These are phyloP conservation scores for Andrena trimmerana DNA, from an alignment of 2,888 invertebrate genomes.

Conservation along the genomic window DNA sequence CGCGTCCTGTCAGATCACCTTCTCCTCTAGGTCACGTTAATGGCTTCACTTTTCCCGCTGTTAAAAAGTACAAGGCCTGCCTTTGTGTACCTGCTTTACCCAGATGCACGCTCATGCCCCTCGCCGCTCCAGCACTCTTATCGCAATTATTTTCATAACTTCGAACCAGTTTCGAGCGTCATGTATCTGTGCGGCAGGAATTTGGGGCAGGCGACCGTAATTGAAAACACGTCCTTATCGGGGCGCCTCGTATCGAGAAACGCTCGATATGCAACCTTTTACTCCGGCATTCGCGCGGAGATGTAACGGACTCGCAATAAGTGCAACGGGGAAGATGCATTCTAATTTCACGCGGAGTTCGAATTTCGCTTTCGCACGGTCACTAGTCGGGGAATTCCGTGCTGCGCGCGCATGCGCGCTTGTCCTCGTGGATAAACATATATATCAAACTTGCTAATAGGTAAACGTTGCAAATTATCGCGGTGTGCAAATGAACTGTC, in stretches of 20 bases:
- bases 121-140: too few relatives aligned
- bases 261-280: neutral
- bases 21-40: neutral
- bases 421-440: neutral
- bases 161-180: neutral
- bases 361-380: neutral
- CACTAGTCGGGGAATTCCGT: neutral
- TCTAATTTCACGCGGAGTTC: slow-evolving; percentile 12
- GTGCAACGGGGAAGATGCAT: neutral
- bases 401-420: neutral
- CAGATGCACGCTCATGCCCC: neutral
- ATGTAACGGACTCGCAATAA: neutral
- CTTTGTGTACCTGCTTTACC: neutral
- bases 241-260: neutral
- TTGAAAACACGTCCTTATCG: neutral
- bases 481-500: neutral
- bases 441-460: neutral
- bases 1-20: slow-evolving; percentile 23
- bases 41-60: neutral
- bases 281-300: neutral
- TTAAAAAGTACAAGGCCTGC: neutral
- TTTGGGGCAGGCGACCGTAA: slow-evolving; percentile 6
- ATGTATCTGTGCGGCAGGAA: neutral
- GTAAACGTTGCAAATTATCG: neutral
- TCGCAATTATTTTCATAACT: neutral